These are phyloP conservation scores for Acanthornis magna DNA, from an alignment of 2,797 vertebrate genomes.

Conservation along the genomic window DNA sequence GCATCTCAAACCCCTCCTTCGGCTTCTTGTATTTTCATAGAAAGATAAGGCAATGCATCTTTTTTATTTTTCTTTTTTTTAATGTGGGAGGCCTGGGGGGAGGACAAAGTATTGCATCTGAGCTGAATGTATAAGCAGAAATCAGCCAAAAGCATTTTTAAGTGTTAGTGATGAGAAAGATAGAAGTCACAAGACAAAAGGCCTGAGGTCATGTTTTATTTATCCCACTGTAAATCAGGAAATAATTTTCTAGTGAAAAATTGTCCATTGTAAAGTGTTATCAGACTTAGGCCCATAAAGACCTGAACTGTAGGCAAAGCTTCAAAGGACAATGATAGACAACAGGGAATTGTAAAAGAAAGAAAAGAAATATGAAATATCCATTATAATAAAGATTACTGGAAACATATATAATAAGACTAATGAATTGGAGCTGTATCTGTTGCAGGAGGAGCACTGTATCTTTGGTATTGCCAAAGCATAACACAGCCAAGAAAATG, in stretches of 20 bases:
- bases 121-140: background rate
- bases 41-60: background rate
- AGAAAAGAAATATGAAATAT: conserved; percentile 21
- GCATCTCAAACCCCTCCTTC: background rate
- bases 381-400: background rate
- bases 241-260: background rate
- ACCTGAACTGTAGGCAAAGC: background rate
- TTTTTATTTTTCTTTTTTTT: background rate
- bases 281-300: background rate
- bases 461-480: background rate
- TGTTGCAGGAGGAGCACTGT: background rate
- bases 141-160: conserved; percentile 8
- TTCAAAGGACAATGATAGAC: background rate
- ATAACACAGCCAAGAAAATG: conserved; percentile 9
- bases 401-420: background rate
- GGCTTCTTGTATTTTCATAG: background rate
- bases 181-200: background rate
- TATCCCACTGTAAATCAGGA: background rate
- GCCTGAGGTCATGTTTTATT: background rate
- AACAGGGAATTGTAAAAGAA: background rate
- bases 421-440: background rate
- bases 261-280: background rate
- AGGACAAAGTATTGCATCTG: background rate
- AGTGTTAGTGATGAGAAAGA: background rate
- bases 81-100: background rate